Percentiles rank a stretch among this genome's conserved stretches.
These are phyloP conservation scores for Ascidia mentula DNA, from an alignment of 23 tunicate species.

Conservation along the genomic window DNA sequence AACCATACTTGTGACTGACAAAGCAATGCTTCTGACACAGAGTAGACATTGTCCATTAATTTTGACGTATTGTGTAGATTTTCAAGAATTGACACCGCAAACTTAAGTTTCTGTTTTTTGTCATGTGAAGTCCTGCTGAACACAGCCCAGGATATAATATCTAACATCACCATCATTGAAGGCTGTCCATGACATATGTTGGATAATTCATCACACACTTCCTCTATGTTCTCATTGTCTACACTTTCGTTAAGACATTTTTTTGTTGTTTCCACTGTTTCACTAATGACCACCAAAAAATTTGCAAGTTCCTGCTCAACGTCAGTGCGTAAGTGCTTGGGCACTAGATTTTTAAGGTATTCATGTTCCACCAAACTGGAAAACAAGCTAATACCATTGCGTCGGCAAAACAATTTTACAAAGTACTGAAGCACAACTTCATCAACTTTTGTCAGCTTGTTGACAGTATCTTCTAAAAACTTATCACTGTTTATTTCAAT, in stretches of 20 bases:
- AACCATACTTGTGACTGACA: too few species aligned
- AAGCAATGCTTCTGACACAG: too few species aligned
- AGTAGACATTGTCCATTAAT: too few species aligned
- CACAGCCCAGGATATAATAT: not conserved
- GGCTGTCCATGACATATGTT: too few species aligned
- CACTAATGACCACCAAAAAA: not conserved
- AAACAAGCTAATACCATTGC: conserved; percentile 24
- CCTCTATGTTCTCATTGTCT: too few species aligned
- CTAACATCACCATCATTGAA: not conserved
- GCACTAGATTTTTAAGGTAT: not conserved
- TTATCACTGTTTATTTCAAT: not conserved
- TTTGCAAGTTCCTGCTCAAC: not conserved
- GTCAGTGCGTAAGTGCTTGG: not conserved
- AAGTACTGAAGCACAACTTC: conserved; percentile 19
- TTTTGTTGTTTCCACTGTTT: not conserved
- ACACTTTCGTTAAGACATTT: not conserved
- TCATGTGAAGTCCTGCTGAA: too few species aligned
- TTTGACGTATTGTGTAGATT: too few species aligned
- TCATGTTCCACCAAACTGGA: not conserved
- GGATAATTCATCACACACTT: too few species aligned
- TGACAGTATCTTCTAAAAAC: too few species aligned
- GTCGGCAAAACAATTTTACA: conserved; percentile 33
- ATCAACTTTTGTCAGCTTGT: not conserved
- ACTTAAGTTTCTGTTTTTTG: too few species aligned
- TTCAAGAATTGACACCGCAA: not conserved